Evolutionary conservation across 2,888 invertebrate genomes (phyloP), one percentile per base, ranked within the genome.

Genomic region (Drosophila ochracea): DNA sequence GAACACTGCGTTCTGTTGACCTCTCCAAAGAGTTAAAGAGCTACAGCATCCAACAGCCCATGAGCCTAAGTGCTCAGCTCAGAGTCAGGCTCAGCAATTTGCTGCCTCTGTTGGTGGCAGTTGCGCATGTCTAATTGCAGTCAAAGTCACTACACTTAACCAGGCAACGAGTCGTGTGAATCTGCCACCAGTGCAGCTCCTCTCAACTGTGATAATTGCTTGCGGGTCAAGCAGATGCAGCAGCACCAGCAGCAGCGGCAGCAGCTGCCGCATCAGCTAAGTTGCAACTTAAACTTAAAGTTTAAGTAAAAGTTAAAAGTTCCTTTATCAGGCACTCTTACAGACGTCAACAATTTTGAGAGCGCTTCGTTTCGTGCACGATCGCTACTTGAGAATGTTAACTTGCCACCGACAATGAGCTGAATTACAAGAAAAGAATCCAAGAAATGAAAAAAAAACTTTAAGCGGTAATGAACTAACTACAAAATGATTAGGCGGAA

Each of bases 61-160:
- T 47, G 47, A 28, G 63, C 41, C 58, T 58, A 72, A 69, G 69
- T 70, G 59, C 63, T n/a, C 43, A 43, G 54, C 68, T 55, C 65
- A 49, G 21, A 31, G 10, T n/a, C 37, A 50, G 30, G 16, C 33
- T 30, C 25, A 13, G 43, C 57, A 37, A 47, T 33, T 52, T 63
- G 54, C 53, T 62, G 55, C 59, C 81, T 41, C 62, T 65, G 74
- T 77, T 74, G 73, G 74, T 81, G 82, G 80, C 84, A 78, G 79
- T 65, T 82, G 84, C 77, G 83, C 85, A 83, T 83, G 88, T 83
- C 85, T 88, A 88, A 88, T 88, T 88, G 85, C 78, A 81, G 85
- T 89, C 86, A 84, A 80, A 76, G 70, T 70, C 57, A 65, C 73
- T 63, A 58, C 76, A 80, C 76, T 76, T 69, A 69, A 43, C 66